Evolutionary conservation across 2,888 invertebrate species (phyloP).

Genomic region (Panopea generosa): DNA sequence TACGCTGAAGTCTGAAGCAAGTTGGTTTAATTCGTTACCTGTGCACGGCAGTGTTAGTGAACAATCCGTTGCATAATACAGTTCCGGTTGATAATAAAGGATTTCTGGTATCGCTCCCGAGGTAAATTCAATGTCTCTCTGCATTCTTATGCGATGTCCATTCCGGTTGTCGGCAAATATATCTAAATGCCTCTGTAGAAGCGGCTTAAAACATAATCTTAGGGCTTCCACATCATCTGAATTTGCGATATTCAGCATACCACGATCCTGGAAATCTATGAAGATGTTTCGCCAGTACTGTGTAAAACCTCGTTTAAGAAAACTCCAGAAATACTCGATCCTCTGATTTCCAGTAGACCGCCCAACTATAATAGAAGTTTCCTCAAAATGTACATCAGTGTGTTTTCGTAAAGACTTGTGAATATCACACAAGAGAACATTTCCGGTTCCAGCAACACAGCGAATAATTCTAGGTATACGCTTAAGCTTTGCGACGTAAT

Average conservation of each 20-base stretch:
- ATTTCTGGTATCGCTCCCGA: slow-evolving; percentile 6
- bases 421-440: too few relatives aligned
- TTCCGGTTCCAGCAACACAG: too few relatives aligned
- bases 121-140: background rate
- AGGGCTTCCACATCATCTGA: slow-evolving; percentile 7
- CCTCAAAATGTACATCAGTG: too few relatives aligned
- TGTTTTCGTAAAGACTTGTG: too few relatives aligned
- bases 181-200: background rate
- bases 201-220: slow-evolving; percentile 11
- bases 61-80: background rate
- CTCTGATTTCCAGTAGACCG: slow-evolving; percentile 9
- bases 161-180: background rate
- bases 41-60: background rate
- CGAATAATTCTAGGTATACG: too few relatives aligned
- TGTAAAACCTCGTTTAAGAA: background rate
- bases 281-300: slow-evolving; percentile 9
- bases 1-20: background rate
- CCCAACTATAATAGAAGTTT: background rate
- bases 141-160: background rate
- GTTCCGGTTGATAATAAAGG: slow-evolving; percentile 3
- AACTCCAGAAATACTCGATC: slow-evolving; percentile 7
- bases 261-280: slow-evolving; percentile 1
- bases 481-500: background rate
- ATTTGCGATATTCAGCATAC: background rate
- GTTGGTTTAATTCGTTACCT: background rate